Conservation (phyloP, 2,888 invertebrate species). For the Argyresthia goedartella region DNA sequence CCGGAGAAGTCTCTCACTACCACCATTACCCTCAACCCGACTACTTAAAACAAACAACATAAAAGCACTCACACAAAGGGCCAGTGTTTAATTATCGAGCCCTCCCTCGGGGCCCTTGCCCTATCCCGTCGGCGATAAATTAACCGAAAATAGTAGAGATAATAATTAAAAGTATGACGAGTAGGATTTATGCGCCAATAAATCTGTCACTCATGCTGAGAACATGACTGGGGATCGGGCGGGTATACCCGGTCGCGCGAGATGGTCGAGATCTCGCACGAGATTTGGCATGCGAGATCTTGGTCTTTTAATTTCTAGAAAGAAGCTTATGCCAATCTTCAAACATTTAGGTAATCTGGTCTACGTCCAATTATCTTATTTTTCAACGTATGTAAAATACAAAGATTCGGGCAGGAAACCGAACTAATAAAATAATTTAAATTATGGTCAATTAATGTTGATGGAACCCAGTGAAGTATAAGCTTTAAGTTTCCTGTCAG, state of each 20-base stretch:
- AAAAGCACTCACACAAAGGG: neutral
- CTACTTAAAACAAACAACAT: neutral
- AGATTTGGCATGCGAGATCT: too few relatives aligned
- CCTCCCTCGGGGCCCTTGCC: constrained; percentile 8
- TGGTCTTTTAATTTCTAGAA: neutral
- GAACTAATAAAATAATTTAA: too few relatives aligned
- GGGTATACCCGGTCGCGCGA: neutral
- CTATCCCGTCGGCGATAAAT: constrained; percentile 15
- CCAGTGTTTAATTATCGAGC: constrained; percentile 18
- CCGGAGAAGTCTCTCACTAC: too few relatives aligned
- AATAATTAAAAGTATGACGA: constrained; percentile 53
- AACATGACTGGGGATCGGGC: neutral
- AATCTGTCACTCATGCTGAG: constrained; percentile 34
- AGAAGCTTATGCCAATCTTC: too few relatives aligned
- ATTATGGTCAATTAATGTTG: too few relatives aligned
- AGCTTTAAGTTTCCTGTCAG: too few relatives aligned
- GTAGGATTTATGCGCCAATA: constrained; percentile 42
- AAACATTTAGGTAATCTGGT: too few relatives aligned
- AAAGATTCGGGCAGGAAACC: neutral
- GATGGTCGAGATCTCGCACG: too few relatives aligned
- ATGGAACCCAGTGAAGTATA: too few relatives aligned
- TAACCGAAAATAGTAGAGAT: constrained; percentile 31
- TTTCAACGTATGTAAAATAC: too few relatives aligned
- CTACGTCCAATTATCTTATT: too few relatives aligned
- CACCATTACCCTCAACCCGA: neutral